These are phyloP conservation scores for Phaenicophaeus curvirostris DNA, from an alignment of 2,797 vertebrate genomes.

Conservation along the genomic window DNA sequence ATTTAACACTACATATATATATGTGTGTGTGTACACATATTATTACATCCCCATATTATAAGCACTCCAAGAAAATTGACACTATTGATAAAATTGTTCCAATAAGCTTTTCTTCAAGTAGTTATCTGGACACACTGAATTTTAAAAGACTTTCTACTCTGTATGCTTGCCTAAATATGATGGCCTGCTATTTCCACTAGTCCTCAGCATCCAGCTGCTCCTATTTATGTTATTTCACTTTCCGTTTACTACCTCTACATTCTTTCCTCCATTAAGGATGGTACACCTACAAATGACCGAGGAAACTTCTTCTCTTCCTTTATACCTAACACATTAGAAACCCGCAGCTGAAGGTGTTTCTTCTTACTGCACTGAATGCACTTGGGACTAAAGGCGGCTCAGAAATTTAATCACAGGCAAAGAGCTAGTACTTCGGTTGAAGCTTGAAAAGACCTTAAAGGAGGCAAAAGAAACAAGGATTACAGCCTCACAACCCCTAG, in stretches of 20 bases:
- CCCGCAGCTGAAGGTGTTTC: neutral
- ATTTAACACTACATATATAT: neutral
- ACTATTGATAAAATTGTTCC: neutral
- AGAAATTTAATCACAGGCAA: slow-evolving; percentile 11
- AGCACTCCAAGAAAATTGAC: neutral
- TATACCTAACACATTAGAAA: neutral
- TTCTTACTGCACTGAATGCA: neutral
- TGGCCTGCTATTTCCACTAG: neutral
- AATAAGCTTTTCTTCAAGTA: neutral
- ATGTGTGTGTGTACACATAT: neutral
- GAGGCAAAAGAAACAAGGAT: neutral
- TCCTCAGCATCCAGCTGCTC: neutral
- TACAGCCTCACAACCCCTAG: neutral
- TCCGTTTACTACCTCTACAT: neutral
- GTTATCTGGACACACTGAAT: neutral
- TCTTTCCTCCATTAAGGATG: neutral
- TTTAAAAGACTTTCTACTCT: neutral
- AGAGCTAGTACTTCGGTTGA: neutral
- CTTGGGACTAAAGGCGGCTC: slow-evolving; percentile 16
- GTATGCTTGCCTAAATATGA: neutral
- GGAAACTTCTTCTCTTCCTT: neutral
- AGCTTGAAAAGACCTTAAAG: slow-evolving; percentile 35
- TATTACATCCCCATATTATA: neutral
- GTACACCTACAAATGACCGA: neutral
- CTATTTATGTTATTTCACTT: neutral